Evolutionary conservation across 2,888 invertebrate species (phyloP).

Genomic region (Cryptosula pallasiana): DNA sequence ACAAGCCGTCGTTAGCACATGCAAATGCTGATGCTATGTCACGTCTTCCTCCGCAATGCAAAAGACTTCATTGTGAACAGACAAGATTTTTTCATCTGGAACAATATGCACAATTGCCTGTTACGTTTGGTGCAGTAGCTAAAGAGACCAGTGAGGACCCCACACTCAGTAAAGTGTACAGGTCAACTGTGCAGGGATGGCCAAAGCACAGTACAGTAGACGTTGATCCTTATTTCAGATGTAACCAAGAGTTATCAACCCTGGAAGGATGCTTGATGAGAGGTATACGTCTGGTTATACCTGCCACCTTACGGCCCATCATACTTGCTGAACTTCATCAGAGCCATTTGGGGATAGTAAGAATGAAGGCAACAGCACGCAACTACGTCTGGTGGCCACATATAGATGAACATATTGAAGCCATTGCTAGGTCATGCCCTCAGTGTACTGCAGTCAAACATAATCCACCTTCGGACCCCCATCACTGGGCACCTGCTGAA

Average conservation of each 20-base stretch:
- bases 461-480: neutral
- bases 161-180: neutral
- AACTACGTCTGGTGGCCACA: neutral
- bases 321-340: neutral
- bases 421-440: neutral
- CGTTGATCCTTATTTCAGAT: neutral
- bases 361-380: neutral
- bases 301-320: neutral
- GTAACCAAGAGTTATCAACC: neutral
- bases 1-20: too few species aligned
- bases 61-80: neutral
- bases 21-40: too few species aligned
- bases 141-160: too few species aligned
- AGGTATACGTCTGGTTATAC: neutral
- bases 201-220: slow-evolving; percentile 2
- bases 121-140: too few species aligned
- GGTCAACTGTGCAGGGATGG: neutral
- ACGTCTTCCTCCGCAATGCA: neutral
- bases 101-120: neutral
- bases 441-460: too few species aligned
- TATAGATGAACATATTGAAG: neutral
- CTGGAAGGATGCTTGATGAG: neutral
- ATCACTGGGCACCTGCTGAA: neutral
- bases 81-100: neutral
- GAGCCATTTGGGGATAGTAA: neutral